Percentiles rank a stretch among this genome's conserved stretches.
These are phyloP conservation scores for Phenacoccus solenopsis DNA, from an alignment of 1,140 invertebrate genomes.

Conservation along the genomic window DNA sequence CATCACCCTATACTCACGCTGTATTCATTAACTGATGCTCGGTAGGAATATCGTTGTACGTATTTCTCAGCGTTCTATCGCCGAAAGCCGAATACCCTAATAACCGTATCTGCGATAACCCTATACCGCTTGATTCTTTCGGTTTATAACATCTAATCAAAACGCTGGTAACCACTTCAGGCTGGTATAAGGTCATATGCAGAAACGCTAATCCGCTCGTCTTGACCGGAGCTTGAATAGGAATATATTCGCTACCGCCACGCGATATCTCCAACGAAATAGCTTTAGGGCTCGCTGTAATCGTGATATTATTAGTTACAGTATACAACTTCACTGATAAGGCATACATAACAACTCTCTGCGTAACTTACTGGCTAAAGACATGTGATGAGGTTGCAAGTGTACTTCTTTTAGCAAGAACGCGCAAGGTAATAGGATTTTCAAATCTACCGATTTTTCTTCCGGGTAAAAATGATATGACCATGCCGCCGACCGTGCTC, in stretches of 20 bases:
- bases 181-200: conserved; percentile 61
- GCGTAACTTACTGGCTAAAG: conserved; percentile 52
- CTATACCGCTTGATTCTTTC: conserved; percentile 72
- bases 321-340: not conserved
- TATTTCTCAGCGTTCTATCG: not conserved
- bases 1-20: not conserved
- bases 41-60: not conserved
- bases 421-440: conserved; percentile 76
- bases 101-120: conserved; percentile 72
- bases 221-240: conserved; percentile 54
- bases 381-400: conserved; percentile 71
- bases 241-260: conserved; percentile 41
- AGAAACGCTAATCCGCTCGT: conserved; percentile 78
- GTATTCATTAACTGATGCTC: conserved; percentile 9
- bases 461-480: conserved; percentile 87
- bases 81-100: conserved; percentile 39
- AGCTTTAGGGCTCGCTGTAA: conserved; percentile 70
- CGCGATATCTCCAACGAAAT: conserved; percentile 66
- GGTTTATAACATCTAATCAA: conserved; percentile 59
- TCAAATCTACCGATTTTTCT: conserved; percentile 74
- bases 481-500: conserved; percentile 76
- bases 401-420: conserved; percentile 79
- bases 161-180: conserved; percentile 45
- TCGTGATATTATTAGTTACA: not conserved
- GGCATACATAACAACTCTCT: not conserved